Conservation (phyloP, 1,140 invertebrate genomes). For the Nymphalis io region DNA sequence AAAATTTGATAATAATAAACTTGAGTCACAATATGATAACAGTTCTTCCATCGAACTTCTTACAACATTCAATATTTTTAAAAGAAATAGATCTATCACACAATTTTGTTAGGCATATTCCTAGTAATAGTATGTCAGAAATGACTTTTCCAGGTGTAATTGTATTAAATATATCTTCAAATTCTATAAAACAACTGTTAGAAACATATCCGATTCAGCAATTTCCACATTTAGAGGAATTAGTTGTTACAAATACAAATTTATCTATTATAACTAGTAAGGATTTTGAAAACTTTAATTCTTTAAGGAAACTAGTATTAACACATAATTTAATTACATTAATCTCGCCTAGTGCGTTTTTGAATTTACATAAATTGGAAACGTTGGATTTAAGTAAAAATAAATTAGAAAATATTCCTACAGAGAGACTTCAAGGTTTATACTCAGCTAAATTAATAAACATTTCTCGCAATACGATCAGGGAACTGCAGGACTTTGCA, state of each 20-base stretch:
- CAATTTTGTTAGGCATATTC: conserved; percentile 91
- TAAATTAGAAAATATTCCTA: conserved; percentile 90
- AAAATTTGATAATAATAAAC: conserved; percentile 86
- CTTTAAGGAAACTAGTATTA: conserved; percentile 87
- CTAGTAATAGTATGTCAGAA: conserved; percentile 88
- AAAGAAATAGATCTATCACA: conserved; percentile 89
- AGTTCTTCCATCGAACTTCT: conserved; percentile 91
- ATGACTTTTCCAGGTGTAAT: conserved; percentile 86
- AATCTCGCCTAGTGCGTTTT: conserved; percentile 92
- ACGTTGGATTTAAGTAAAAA: conserved; percentile 92
- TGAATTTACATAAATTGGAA: conserved; percentile 87
- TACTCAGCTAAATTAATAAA: conserved; percentile 87
- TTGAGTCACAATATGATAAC: conserved; percentile 87
- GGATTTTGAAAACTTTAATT: conserved; percentile 93
- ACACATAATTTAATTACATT: conserved; percentile 88
- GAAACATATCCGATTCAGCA: conserved; percentile 83
- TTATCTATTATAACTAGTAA: conserved; percentile 91
- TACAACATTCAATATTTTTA: conserved; percentile 86
- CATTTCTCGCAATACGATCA: conserved; percentile 90
- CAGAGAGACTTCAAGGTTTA: conserved; percentile 91
- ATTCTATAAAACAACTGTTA: conserved; percentile 85
- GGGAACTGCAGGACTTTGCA: conserved; percentile 92
- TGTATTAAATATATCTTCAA: conserved; percentile 90
- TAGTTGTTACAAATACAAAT: conserved; percentile 91
- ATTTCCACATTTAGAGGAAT: conserved; percentile 88